Conservation (phyloP, 2,797 vertebrate genomes). For the Artibeus jamaicensis region DNA sequence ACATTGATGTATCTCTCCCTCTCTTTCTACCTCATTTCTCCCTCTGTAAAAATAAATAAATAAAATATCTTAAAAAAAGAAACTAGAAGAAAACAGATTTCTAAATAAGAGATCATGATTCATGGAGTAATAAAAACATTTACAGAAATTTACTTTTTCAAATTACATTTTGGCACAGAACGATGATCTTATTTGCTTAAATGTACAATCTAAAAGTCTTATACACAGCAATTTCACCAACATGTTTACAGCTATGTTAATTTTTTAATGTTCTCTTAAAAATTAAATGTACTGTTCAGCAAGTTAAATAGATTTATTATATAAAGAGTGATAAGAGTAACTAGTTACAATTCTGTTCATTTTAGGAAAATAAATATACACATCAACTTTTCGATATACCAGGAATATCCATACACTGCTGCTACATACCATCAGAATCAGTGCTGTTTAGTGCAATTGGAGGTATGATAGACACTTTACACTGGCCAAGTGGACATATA, state of each 20-base stretch:
- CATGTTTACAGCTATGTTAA: background rate
- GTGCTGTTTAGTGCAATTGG: slow-evolving; percentile 99
- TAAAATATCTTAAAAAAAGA: background rate
- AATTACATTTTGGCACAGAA: background rate
- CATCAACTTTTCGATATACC: slow-evolving; percentile 18
- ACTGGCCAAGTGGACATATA: slow-evolving; percentile 97
- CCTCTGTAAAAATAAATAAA: too few relatives aligned
- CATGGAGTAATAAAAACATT: background rate
- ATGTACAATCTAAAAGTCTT: background rate
- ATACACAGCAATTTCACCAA: background rate
- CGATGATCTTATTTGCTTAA: background rate
- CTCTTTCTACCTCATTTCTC: too few relatives aligned
- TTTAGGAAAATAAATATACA: background rate
- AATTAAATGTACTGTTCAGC: slow-evolving; percentile 10
- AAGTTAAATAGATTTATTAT: slow-evolving; percentile 46
- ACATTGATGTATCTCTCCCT: too few relatives aligned
- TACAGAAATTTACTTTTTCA: slow-evolving; percentile 11
- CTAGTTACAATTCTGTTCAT: background rate
- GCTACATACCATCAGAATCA: slow-evolving; percentile 95
- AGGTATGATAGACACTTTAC: slow-evolving; percentile 98
- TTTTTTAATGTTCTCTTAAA: slow-evolving; percentile 61
- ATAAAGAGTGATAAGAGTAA: slow-evolving; percentile 56
- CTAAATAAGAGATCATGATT: slow-evolving; percentile 19
- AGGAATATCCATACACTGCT: slow-evolving; percentile 38
- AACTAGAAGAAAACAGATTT: slow-evolving; percentile 29